Evolutionary conservation across 2,113 vertebrate species (phyloP), one percentile per base, ranked within the genome.

Genomic region (Pavo muticus): DNA sequence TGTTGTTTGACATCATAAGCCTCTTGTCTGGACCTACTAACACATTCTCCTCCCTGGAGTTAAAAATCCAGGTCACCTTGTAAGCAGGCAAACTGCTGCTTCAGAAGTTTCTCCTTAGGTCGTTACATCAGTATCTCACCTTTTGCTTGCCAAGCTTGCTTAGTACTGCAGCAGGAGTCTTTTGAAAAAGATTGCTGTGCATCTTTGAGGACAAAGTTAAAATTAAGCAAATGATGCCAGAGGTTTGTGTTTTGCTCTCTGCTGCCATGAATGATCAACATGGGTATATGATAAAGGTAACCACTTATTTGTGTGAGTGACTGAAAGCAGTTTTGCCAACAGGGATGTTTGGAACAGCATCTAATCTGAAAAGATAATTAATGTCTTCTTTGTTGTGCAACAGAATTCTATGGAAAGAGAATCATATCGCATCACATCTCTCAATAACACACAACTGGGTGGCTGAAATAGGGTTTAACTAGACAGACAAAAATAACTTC

Each of bases 331-430:
- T 70, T 94, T 80, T 54, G 27, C 60, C 45, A 90, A 48, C 10
- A 70, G 54, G 78, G 24, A 10, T 70, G 45, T 59, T 68, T 77
- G 39, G 50, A 94, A 91, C 23, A 83, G 9, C 27, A 68, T 79
- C 64, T 84, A 74, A 86, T 81, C 42, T 64, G 52, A 68, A 86
- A 86, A 84, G 16, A 68, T 86, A 90, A 95, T 84, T 80, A 86
- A 35, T 71, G 72, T 86, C 16, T 56, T 90, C 56, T 74, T 77
- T 67, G 29, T 75, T 81, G 52, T 44, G 60, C 76, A 93, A 84
- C 35, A 64, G 56, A 84, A 92, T 77, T 81, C 42, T 88, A 21
- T 44, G 32, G 57, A 88, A 86, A 84, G 72, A 88, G 44, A 91
- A 77, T 74, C 32, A 16, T 39, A 44, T 64, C 67, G 71, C 57